These are phyloP conservation scores for Lichenostomus cassidix DNA, from an alignment of 2,113 vertebrate species.

Conservation along the genomic window DNA sequence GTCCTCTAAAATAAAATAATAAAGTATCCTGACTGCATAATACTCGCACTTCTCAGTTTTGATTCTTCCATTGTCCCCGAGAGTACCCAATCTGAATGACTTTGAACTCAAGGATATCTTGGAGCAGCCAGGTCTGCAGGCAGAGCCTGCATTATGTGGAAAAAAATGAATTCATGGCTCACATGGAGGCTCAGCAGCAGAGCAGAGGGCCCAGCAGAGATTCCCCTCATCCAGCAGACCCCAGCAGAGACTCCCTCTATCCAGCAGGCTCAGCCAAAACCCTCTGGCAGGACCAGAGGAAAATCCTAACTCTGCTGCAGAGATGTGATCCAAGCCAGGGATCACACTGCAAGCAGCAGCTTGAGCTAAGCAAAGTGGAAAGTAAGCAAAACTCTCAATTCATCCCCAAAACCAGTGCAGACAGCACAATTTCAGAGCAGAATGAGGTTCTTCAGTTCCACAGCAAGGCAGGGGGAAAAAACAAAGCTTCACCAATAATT, in stretches of 20 bases:
- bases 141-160: fast-evolving
- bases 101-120: neutral
- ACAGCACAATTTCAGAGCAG: neutral
- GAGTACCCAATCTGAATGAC: neutral
- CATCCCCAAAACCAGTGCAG: neutral
- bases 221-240: neutral
- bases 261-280: fast-evolving
- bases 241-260: neutral
- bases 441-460: neutral
- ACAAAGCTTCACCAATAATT: neutral
- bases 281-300: neutral
- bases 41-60: neutral
- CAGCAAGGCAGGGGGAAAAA: neutral
- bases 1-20: neutral
- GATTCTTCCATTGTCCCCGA: neutral
- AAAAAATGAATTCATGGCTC: neutral
- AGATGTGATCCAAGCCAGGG: neutral
- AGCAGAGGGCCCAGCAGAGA: neutral
- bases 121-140: neutral
- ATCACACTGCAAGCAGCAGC: neutral
- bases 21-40: neutral
- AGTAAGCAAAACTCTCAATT: neutral
- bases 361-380: neutral
- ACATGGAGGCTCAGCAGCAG: neutral
- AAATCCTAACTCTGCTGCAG: neutral